Evolutionary conservation across 1,140 invertebrate genomes (phyloP), one percentile per base, ranked within the genome.

Genomic region (Eurosta solidaginis): DNA sequence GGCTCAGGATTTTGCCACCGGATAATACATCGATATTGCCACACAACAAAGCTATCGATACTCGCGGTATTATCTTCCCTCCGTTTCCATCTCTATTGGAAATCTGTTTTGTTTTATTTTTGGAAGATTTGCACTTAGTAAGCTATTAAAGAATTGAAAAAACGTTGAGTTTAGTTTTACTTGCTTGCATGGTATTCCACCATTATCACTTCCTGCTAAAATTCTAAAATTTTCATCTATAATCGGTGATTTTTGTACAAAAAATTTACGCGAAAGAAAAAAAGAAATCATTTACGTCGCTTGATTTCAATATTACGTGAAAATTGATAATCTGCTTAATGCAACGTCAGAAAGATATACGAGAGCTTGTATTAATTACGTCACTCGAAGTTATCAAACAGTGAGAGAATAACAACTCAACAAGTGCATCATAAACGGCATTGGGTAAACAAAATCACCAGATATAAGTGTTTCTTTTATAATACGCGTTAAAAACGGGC

Each of bases 371-470:
- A 3, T 33, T 40, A 68, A 40, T 17, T 68, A 9, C 17, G 22
- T 68, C 59, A 68, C 59, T 68, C 40, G 17, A 40, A 12, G 14
- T n/a, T 20, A 20, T 40, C 9, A 52, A 52, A 10, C 17, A 52
- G n/a, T n/a, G n/a, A n/a, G n/a, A n/a, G n/a, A n/a, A n/a, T n/a
- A n/a, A n/a, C n/a, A n/a, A n/a, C n/a, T n/a, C n/a, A 52, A 68
- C 5, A 68, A 68, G 17, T 40, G 33, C 29, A 68, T 68, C 33
- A 29, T 59, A 25, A n/a, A 33, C 7, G 5, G 12, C 25, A 27
- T 59, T n/a, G 17, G 17, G 59, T 40, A 68, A 68, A 68, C 59
- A 68, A 68, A n/a, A 68, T 40, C 29, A 29, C 27, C 59, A 68
- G 9, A 14, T 7, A 29, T 9, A n/a, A 59, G 14, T 59, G 14